Evolutionary conservation across 2,113 vertebrate genomes (phyloP).

Genomic region (Excalfactoria chinensis): DNA sequence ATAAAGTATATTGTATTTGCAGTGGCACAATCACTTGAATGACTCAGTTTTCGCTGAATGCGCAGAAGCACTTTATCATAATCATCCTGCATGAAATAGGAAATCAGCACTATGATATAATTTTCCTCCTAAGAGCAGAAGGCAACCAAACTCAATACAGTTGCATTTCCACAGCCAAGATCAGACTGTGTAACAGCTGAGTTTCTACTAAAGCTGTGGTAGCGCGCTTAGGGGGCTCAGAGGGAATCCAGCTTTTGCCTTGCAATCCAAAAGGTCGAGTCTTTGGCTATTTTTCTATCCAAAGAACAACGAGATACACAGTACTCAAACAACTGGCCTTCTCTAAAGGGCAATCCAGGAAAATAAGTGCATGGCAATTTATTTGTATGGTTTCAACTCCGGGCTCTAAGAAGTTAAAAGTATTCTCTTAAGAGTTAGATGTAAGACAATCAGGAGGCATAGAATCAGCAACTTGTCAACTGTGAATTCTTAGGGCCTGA

Average conservation of each 20-base stretch:
- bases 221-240: neutral
- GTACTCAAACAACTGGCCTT: neutral
- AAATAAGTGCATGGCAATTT: neutral
- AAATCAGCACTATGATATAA: neutral
- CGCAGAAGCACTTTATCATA: neutral
- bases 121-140: neutral
- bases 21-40: neutral
- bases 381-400: neutral
- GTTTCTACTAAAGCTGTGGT: neutral
- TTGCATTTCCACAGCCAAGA: neutral
- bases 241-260: neutral
- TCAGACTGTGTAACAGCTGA: neutral
- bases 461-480: neutral
- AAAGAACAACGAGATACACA: neutral
- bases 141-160: neutral
- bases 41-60: constrained; percentile 30
- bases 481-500: neutral
- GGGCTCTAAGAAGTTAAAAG: neutral
- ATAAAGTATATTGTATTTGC: constrained; percentile 3
- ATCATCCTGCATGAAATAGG: neutral
- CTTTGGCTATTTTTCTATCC: neutral
- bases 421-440: neutral
- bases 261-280: neutral
- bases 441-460: neutral
- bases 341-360: neutral